A percentile compares a stretch with the other conserved stretches of the same genome.
Evolutionary conservation across 2,888 invertebrate genomes (phyloP).

Genomic region (Eumacrocentrus americanus): DNA sequence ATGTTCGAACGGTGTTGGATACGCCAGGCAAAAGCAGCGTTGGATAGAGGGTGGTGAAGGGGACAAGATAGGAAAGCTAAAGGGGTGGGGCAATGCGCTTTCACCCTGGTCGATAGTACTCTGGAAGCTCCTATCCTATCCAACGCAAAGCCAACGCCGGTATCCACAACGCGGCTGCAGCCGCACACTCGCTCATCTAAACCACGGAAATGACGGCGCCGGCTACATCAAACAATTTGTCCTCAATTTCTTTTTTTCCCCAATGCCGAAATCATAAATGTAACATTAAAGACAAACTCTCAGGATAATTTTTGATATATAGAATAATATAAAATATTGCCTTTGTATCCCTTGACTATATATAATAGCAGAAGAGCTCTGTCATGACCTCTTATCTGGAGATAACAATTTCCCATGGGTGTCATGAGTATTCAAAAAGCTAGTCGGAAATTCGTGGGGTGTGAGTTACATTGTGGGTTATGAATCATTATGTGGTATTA

Average conservation of each 20-base stretch:
- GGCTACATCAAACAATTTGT: background rate
- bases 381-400: too few relatives aligned
- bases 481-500: too few relatives aligned
- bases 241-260: background rate
- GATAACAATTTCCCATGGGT: too few relatives aligned
- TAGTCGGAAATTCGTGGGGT: too few relatives aligned
- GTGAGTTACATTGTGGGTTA: too few relatives aligned
- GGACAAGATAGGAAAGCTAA: conserved; percentile 14
- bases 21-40: background rate
- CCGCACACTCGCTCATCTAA: conserved; percentile 2
- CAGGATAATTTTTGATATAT: too few relatives aligned
- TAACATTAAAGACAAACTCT: too few relatives aligned
- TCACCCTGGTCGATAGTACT: conserved; percentile 47
- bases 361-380: too few relatives aligned
- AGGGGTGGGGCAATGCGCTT: conserved; percentile 41
- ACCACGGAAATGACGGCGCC: background rate
- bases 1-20: background rate
- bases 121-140: conserved; percentile 45
- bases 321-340: too few relatives aligned
- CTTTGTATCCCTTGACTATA: too few relatives aligned
- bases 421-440: too few relatives aligned
- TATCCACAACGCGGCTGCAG: conserved; percentile 9
- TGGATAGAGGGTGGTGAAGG: conserved; percentile 16
- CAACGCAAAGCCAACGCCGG: conserved; percentile 36
- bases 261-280: background rate